These are phyloP conservation scores for Elgaria multicarinata DNA, from an alignment of 2,113 vertebrate species.

Conservation along the genomic window DNA sequence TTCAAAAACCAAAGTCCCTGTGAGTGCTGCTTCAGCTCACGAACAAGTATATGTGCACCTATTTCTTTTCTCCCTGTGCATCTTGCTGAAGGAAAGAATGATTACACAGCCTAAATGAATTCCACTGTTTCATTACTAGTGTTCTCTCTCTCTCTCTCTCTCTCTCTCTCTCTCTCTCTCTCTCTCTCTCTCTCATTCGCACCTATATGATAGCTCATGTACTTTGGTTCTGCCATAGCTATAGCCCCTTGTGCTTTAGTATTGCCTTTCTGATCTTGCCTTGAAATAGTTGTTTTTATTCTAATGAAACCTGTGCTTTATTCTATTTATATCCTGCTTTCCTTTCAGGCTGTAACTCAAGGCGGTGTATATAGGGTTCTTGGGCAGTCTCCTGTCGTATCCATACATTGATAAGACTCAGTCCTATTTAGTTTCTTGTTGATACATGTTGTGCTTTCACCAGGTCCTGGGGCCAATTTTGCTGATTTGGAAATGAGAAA, in stretches of 20 bases:
- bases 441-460: neutral
- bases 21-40: neutral
- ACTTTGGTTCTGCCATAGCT: rapidly evolving
- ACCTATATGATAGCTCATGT: neutral
- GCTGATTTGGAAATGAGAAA: neutral
- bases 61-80: neutral
- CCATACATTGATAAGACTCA: neutral
- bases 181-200: rapidly evolving
- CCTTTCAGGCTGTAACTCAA: neutral
- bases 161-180: rapidly evolving
- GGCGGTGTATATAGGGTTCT: neutral
- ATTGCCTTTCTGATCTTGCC: neutral
- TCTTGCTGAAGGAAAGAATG: neutral
- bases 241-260: neutral
- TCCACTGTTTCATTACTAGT: neutral
- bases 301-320: rapidly evolving
- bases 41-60: neutral
- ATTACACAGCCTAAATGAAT: neutral
- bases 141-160: rapidly evolving
- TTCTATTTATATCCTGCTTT: neutral
- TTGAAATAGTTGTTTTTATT: neutral
- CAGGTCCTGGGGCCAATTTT: neutral
- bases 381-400: neutral
- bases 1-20: neutral
- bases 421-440: neutral